Base-by-base conservation (phyloP, 2,888 invertebrate species). In the Drosophila pseudotalamancana region DNA sequence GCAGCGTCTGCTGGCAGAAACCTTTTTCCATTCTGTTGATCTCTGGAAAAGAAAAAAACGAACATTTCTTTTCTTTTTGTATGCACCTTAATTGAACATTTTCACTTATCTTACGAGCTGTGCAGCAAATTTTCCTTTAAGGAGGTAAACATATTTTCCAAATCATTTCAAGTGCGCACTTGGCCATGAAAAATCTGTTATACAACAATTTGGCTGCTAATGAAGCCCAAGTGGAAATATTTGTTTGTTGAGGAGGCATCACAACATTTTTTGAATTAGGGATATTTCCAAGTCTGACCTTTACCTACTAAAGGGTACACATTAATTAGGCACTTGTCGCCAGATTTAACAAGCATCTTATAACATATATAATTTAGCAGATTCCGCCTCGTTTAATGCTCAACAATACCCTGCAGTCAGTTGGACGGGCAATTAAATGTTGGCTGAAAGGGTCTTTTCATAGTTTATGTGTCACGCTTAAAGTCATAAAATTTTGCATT, bases 361-460 rank as follows among this genome's bases (percentile, higher is more conserved):
- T 25, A 51, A 51, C 25, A 42, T 45, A 35, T 61, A 64, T 59
- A 85, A 87, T 87, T 85, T 73, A 81, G 59, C 40, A 81, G 75
- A 51, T 68, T 60, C 23, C 21, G 12, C 14, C 14, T 31, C 62
- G 76, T 86, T 86, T 72, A 86, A 67, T 51, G 50, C 35, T 40
- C 43, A 6, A 39, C n/a, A 32, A 4, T 19, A 29, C 19, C 35
- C 14, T 14, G 19, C 21, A 45, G 53, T 29, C 86, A 86, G 71
- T 82, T 56, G 83, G 68, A 19, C n/a, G n/a, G 59, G 72, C 88
- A 81, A 81, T 81, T 88, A 81, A 88, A 78, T 56, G 67, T n/a
- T 9, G 27, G 29, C 29, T 25, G 16, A 18, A 27, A n/a, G 18
- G 12, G 16, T 4, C 49, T 46, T 21, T 27, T n/a, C 31, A 59